These are phyloP conservation scores for Typhlomys cinereus DNA, from an alignment of 2,113 vertebrate species.

Conservation along the genomic window DNA sequence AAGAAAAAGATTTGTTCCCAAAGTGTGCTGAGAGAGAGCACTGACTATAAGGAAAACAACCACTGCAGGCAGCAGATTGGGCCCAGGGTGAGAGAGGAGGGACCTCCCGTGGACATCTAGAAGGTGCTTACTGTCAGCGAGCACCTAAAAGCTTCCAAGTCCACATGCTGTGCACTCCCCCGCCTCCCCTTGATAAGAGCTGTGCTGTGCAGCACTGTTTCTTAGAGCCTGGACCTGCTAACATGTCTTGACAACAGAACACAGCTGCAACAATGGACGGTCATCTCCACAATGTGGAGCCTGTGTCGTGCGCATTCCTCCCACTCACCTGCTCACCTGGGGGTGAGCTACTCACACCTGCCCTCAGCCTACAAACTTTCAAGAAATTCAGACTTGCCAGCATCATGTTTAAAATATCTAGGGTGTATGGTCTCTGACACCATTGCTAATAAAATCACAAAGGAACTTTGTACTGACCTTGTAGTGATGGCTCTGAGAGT, in stretches of 20 bases:
- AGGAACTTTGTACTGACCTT: slow-evolving; percentile 86
- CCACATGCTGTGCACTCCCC: background rate
- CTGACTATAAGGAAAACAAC: too few relatives aligned
- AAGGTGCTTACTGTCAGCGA: rapidly evolving
- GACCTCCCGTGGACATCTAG: rapidly evolving
- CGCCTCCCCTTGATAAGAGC: too few relatives aligned
- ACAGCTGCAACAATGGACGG: too few relatives aligned
- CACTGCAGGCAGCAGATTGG: background rate
- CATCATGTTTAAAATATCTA: background rate
- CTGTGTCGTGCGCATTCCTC: background rate
- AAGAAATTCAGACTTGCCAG: background rate
- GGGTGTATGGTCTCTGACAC: background rate
- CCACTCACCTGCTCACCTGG: rapidly evolving
- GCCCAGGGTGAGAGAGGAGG: background rate
- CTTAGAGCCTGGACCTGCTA: background rate
- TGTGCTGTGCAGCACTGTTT: background rate
- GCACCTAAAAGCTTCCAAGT: background rate
- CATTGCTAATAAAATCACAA: background rate
- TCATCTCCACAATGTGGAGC: background rate
- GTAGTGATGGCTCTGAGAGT: slow-evolving; percentile 80
- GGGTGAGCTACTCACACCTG: background rate
- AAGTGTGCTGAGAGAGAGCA: too few relatives aligned
- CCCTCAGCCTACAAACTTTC: background rate
- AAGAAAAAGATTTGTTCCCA: too few relatives aligned
- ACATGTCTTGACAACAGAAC: background rate